Percentiles rank a stretch among this genome's conserved stretches.
Evolutionary conservation across 1,140 invertebrate genomes (phyloP).

Genomic region (Cecropterus lyciades): DNA sequence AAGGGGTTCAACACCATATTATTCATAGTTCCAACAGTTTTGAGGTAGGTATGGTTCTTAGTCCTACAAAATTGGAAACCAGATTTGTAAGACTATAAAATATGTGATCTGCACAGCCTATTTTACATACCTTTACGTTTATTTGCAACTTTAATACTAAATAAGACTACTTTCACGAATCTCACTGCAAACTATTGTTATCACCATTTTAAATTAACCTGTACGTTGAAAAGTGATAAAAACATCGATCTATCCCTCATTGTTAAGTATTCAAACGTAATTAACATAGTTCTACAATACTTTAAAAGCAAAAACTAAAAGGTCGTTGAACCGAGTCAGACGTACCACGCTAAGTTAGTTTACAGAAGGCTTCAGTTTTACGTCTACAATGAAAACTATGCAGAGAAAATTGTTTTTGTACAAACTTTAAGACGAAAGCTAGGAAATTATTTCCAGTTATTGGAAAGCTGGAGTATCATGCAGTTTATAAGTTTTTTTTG

Average conservation of each 20-base stretch:
- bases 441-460: constrained; percentile 33
- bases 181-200: too few species aligned
- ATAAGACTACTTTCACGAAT: too few species aligned
- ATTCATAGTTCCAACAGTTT: too few species aligned
- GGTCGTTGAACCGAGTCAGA: constrained; percentile 3
- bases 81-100: too few species aligned
- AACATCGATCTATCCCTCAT: constrained; percentile 8
- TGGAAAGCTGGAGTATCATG: constrained; percentile 25
- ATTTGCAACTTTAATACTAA: too few species aligned
- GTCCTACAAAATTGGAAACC: too few species aligned
- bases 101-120: too few species aligned
- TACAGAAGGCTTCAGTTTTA: constrained; percentile 15
- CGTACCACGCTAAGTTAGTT: constrained; percentile 17
- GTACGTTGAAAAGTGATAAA: not conserved
- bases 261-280: constrained; percentile 4
- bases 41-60: too few species aligned
- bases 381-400: constrained; percentile 22
- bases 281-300: constrained; percentile 6
- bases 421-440: constrained; percentile 29
- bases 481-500: constrained; percentile 29
- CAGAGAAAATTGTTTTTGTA: constrained; percentile 14
- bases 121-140: too few species aligned
- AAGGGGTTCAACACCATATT: too few species aligned
- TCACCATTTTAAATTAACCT: too few species aligned
- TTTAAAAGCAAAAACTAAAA: constrained; percentile 10